Conservation (phyloP, 2,888 invertebrate genomes). For the Scotopteryx bipunctaria region DNA sequence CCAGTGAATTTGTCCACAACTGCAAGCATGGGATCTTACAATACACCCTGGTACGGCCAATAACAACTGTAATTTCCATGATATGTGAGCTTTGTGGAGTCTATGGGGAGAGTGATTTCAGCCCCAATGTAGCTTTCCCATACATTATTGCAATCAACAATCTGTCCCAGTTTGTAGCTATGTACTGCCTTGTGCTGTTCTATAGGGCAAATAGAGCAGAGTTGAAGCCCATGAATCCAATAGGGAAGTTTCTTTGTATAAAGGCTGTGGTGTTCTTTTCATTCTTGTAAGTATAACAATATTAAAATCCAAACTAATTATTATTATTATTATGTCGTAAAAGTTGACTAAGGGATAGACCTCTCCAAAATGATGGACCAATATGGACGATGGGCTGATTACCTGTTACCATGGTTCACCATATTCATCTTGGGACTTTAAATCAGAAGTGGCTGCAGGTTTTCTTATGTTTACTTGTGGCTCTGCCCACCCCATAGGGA, state of each 20-base stretch:
- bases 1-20: conserved; percentile 94
- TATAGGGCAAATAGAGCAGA: conserved; percentile 95
- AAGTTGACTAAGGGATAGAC: not conserved
- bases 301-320: no score
- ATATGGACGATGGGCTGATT: no score
- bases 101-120: conserved; percentile 96
- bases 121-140: conserved; percentile 92
- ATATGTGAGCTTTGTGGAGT: conserved; percentile 93
- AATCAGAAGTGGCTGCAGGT: no score
- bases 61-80: conserved; percentile 94
- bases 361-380: no score
- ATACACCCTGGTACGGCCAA: conserved; percentile 95
- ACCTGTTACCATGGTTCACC: no score
- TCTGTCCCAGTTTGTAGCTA: conserved; percentile 96
- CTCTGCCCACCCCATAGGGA: no score
- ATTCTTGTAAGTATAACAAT: conserved; percentile 94
- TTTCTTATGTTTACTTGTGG: no score
- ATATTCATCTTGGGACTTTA: no score
- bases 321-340: no score
- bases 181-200: conserved; percentile 97
- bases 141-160: conserved; percentile 95
- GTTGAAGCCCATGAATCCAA: conserved; percentile 95
- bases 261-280: conserved; percentile 99
- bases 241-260: conserved; percentile 97
- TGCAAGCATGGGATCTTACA: conserved; percentile 98